These are phyloP conservation scores for Xenops minutus DNA, from an alignment of 2,797 vertebrate species.

Conservation along the genomic window DNA sequence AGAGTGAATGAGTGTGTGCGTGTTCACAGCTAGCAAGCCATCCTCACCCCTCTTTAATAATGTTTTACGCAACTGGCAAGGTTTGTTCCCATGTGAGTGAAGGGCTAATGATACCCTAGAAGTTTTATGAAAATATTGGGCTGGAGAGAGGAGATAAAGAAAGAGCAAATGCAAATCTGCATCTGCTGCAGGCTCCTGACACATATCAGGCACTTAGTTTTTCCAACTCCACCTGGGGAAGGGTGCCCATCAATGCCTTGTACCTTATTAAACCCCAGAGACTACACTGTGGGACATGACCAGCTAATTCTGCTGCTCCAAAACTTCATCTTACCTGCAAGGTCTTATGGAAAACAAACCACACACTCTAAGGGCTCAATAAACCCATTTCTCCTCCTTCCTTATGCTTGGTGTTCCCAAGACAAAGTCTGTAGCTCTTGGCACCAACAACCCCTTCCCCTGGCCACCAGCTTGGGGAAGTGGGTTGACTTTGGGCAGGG, in stretches of 20 bases:
- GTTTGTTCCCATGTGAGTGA: neutral
- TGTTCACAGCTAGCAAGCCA: neutral
- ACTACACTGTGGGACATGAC: neutral
- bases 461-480: neutral
- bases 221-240: neutral
- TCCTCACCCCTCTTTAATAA: neutral
- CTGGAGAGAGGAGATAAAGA: neutral
- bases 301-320: neutral
- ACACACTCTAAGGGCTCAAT: accelerated
- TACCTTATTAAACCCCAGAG: neutral
- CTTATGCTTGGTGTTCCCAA: neutral
- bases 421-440: neutral
- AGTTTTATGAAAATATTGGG: neutral
- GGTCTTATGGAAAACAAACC: neutral
- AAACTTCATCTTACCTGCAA: neutral
- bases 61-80: neutral
- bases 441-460: neutral
- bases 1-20: neutral
- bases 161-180: neutral
- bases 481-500: neutral
- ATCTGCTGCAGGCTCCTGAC: neutral
- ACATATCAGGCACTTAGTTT: neutral
- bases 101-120: neutral
- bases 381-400: neutral
- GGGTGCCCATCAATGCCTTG: neutral